Evolutionary conservation across 2,797 vertebrate species (phyloP).

Genomic region (Sebastes cheni): DNA sequence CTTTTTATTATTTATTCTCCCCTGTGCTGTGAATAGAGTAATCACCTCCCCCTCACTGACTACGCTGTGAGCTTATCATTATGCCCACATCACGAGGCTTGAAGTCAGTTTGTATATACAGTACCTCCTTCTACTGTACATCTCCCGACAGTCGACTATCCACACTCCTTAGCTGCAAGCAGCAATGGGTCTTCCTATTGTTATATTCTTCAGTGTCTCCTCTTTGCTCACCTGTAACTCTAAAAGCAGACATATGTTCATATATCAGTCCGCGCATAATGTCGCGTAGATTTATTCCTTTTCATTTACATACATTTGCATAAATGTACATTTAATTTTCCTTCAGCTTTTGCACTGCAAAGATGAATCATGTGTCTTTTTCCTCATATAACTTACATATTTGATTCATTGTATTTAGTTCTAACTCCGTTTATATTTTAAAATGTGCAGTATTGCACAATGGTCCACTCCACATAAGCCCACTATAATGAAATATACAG

Average conservation of each 20-base stretch:
- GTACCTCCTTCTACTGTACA: not conserved
- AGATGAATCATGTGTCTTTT: not conserved
- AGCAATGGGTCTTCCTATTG: not conserved
- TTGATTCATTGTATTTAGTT: no score
- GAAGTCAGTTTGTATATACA: constrained; percentile 21
- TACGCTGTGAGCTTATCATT: constrained; percentile 45
- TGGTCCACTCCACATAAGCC: no score
- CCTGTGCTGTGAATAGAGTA: constrained; percentile 42
- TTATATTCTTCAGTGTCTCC: not conserved
- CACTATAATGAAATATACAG: no score
- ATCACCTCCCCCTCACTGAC: constrained; percentile 56
- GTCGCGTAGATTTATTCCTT: not conserved
- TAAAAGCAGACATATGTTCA: not conserved
- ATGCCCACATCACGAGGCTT: constrained; percentile 41
- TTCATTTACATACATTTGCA: constrained; percentile 2
- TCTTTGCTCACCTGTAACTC: not conserved
- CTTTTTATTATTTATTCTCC: not conserved
- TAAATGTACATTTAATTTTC: not conserved
- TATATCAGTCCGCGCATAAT: not conserved
- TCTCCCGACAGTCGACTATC: not conserved
- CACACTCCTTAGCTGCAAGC: not conserved
- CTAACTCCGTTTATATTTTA: no score
- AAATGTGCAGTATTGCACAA: no score
- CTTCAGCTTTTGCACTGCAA: not conserved
- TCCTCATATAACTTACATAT: not conserved